Evolutionary conservation across 2,888 invertebrate species (phyloP), one percentile per base, ranked within the genome.

Genomic region (Tetheella fluctuosa): DNA sequence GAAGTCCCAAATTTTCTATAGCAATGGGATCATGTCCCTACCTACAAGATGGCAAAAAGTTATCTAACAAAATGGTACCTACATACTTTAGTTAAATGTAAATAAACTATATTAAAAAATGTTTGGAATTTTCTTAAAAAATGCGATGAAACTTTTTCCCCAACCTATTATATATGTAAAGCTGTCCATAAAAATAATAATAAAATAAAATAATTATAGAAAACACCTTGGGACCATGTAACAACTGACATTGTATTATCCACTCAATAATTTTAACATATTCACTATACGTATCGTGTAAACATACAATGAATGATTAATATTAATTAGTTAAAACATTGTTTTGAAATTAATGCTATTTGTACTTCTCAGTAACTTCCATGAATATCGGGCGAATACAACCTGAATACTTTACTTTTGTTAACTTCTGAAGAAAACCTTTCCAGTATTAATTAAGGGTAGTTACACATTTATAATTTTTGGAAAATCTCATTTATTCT

Each of bases 331-430:
- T 39, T n/a, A n/a, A n/a, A 39, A 39, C 39, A 39, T n/a, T 39
- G 39, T 39, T 39, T 39, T 39, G 0, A 39, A 39, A 39, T 37
- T 37, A n/a, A n/a, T n/a, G n/a, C n/a, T n/a, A n/a, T n/a, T 42
- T 48, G 17, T 17, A 48, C 17, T 48, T 48, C 42, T 48, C 42
- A 48, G 42, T 20, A 48, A 48, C 42, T 48, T 48, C 42, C 42
- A 48, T 48, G 42, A 48, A 17, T 20, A 48, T 10, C 42, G 10
- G 20, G 42, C 42, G 20, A 48, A 48, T 48, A 48, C 42, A 48
- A 48, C 42, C 42, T 48, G 17, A 17, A 48, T 48, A 48, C 42
- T 20, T 48, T 48, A 48, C 42, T 20, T 48, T 42, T 7, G n/a
- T 17, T 48, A 17, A 48, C 42, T 48, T 48, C 42, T 2, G 42